These are phyloP conservation scores for Agrochola macilenta DNA, from an alignment of 2,888 invertebrate genomes.

Conservation along the genomic window DNA sequence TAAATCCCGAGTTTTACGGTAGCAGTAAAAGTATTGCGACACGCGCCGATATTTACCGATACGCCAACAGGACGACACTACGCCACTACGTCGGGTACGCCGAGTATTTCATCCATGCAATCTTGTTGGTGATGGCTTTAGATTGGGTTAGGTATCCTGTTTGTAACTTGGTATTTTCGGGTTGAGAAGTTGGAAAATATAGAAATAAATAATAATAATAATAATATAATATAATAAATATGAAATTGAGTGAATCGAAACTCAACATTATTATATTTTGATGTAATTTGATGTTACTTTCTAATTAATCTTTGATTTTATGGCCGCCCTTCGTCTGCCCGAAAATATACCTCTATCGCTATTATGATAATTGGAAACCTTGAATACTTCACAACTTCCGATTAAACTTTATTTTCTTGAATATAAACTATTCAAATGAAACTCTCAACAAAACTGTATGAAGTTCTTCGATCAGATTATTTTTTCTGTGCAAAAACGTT, in stretches of 20 bases:
- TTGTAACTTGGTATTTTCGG: conserved; percentile 18
- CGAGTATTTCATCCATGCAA: conserved; percentile 52
- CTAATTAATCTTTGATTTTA: background rate
- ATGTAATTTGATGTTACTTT: background rate
- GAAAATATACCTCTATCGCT: background rate
- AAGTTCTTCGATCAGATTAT: background rate
- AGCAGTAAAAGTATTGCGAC: conserved; percentile 67
- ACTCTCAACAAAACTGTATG: background rate
- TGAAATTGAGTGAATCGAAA: background rate
- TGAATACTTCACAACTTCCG: no score
- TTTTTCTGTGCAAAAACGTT: conserved; percentile 26
- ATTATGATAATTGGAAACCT: background rate
- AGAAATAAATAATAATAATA: no score
- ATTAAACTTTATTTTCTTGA: background rate
- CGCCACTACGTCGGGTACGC: conserved; percentile 20
- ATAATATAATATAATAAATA: no score
- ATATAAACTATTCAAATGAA: background rate
- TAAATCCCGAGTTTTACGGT: conserved; percentile 66
- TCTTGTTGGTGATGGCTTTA: conserved; percentile 40
- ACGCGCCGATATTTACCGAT: conserved; percentile 59
- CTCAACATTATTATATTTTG: background rate
- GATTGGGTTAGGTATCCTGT: conserved; percentile 39
- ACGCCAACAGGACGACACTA: conserved; percentile 34
- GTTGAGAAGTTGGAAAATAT: conserved; percentile 8
- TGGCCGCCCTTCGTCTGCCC: no score